Base-by-base conservation (phyloP, 2,888 invertebrate genomes). In the Aporophyla nigra region DNA sequence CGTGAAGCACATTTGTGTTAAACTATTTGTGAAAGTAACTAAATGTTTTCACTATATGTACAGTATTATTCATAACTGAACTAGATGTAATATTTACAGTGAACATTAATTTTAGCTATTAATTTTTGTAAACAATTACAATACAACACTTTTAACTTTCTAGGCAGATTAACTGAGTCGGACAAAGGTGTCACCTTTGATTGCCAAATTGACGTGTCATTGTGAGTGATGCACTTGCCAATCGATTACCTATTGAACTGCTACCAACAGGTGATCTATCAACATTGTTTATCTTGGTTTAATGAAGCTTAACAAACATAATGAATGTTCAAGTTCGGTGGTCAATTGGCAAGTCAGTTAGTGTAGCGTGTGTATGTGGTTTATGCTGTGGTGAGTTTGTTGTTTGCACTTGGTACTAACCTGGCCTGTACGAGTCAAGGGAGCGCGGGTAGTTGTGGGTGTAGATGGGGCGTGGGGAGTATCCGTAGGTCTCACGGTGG, bases 401-500 rank as follows among this genome's bases (percentile, higher is more conserved):
- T 70, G 72, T 77, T 73, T 74, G 78, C 68, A 14, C 40, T 70
- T 58, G n/a, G 70, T 96, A 98, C 98, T 98, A 97, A 98, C 98
- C 98, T 97, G 98, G 98, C 97, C 98, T 97, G 97, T 98, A 98
- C 97, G 98, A 97, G 93, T 98, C 98, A 94, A 98, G 95, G 84
- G 97, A 97, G 93, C 97, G 97, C 93, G 97, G 97, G 97, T 98
- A 98, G 97, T 98, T 98, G 97, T 98, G 98, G 92, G 98, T 98
- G 95, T 98, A 98, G 97, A 99, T 98, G 94, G 98, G 97, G 95
- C 98, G 98, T 90, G 99, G 99, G 90, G 98, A 98, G 97, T 99
- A 98, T 86, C 99, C 99, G 97, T 99, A 99, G 92, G 98, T 98
- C 94, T 99, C 98, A 93, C 99, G 98, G 97, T 98, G 98, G 91